Base-by-base conservation (phyloP, 1,140 invertebrate species). In the Brachionus plicatilis region DNA sequence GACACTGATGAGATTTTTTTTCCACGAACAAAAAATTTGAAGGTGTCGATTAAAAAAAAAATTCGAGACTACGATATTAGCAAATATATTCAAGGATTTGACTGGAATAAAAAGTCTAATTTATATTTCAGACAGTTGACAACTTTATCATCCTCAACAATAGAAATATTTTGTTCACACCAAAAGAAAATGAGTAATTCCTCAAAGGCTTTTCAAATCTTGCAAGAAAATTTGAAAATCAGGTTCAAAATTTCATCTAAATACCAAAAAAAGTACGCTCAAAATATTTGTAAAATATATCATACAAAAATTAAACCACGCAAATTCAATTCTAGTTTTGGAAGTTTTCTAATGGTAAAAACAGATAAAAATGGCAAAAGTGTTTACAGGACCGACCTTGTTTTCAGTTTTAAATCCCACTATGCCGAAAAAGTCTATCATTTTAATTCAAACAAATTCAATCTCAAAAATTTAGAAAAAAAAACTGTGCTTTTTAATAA, bases 1-100 rank as follows among this genome's bases (percentile, higher is more conserved):
- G 79, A 82, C 29, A 65, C 12, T 4, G 79, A 82, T 29, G 79
- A 82, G 17, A 27, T 80, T 5, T 27, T 80, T 53, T 24, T 80
- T 4, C 78, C 78, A 7, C 7, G 66, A 14, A 27, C 17, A 3
- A 33, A 33, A 29, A 29, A 11, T n/a, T 1, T 33, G 29, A 20
- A 75, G 9, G 24, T 75, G 12, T 1, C 12, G 8, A 14, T 37
- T 33, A 14, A 33, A 33, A 68, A 29, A 29, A 6, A 17, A 68
- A 24, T 9, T 20, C 20, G n/a, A 24, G 17, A 20, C 53, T 60
- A 60, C 20, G 3, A 60, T 60, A 9, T 60, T 1, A 20, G 53
- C 53, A 20, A 17, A 60, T 60, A 60, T 27, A 20, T 60, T 9
- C n/a, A 60, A 17, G 20, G 53, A 8, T 60, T 60, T 24, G 20